A percentile compares a stretch with the other conserved stretches of the same genome.
Evolutionary conservation across 2,797 vertebrate species (phyloP).

Genomic region (Myioborus miniatus): DNA sequence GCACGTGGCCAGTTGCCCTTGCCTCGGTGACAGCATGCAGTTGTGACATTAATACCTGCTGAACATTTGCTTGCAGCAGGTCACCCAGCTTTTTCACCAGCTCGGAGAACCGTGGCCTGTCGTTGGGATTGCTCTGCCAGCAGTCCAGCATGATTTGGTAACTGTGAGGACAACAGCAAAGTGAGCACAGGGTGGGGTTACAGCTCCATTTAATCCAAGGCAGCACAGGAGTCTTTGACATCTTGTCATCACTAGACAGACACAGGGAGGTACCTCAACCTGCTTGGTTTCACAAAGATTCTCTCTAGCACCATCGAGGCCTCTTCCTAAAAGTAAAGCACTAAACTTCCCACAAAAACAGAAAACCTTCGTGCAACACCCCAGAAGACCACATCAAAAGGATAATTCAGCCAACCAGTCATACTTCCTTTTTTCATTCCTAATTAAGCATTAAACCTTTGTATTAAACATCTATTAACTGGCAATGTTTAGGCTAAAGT

Average conservation of each 20-base stretch:
- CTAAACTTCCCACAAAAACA: neutral
- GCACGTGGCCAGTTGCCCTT: rapidly evolving
- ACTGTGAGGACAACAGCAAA: constrained; percentile 69
- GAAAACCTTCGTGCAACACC: neutral
- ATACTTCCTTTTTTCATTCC: constrained; percentile 3
- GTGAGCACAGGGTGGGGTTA: neutral
- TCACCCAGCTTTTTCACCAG: constrained; percentile 90
- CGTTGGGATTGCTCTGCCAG: constrained; percentile 84
- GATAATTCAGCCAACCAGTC: neutral
- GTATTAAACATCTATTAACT: constrained; percentile 40
- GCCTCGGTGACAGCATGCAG: rapidly evolving
- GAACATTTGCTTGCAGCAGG: constrained; percentile 87
- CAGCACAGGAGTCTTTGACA: rapidly evolving
- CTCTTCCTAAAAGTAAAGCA: neutral
- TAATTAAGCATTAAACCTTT: constrained; percentile 33
- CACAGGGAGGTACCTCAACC: neutral
- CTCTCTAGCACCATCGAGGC: rapidly evolving
- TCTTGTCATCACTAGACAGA: neutral
- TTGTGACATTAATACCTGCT: constrained; percentile 78
- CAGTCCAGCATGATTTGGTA: constrained; percentile 93
- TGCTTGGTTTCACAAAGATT: neutral
- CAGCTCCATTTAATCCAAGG: neutral
- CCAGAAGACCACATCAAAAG: neutral
- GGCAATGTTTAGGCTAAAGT: constrained; percentile 47
- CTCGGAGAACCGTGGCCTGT: constrained; percentile 87